These are phyloP conservation scores for Leuciscus waleckii DNA, from an alignment of 2,797 vertebrate genomes.

Conservation along the genomic window DNA sequence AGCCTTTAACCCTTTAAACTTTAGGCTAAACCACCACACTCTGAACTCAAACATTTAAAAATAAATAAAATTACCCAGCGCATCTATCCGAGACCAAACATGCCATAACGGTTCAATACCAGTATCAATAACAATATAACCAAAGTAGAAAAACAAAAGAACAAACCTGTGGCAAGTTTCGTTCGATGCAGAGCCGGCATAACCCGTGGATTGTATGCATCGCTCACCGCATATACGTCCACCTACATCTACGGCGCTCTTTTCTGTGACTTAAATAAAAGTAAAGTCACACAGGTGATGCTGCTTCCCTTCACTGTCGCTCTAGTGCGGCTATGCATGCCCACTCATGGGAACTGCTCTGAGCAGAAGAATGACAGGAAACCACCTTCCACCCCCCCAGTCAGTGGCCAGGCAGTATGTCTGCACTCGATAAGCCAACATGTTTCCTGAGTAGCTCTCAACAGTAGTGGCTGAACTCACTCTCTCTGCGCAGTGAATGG, in stretches of 20 bases:
- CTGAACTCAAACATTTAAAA: background rate
- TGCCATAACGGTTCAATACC: background rate
- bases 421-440: slow-evolving; percentile 86
- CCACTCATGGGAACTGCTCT: slow-evolving; percentile 86
- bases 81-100: background rate
- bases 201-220: slow-evolving; percentile 91
- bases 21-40: background rate
- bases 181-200: slow-evolving; percentile 87
- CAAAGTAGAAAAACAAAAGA: background rate
- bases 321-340: slow-evolving; percentile 79
- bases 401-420: slow-evolving; percentile 80
- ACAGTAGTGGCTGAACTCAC: slow-evolving; percentile 69
- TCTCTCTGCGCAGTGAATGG: slow-evolving; percentile 55
- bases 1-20: background rate
- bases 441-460: slow-evolving; percentile 83
- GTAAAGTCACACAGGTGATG: slow-evolving; percentile 48
- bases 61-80: no score
- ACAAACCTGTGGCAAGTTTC: slow-evolving; percentile 85
- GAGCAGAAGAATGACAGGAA: slow-evolving; percentile 93
- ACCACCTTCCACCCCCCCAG: slow-evolving; percentile 86
- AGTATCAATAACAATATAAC: background rate
- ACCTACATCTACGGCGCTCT: slow-evolving; percentile 39
- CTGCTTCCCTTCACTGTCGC: slow-evolving; percentile 39
- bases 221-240: slow-evolving; percentile 58
- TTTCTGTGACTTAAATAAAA: slow-evolving; percentile 25